Base-by-base conservation (phyloP, 2,113 vertebrate genomes). In the Microcebus murinus region DNA sequence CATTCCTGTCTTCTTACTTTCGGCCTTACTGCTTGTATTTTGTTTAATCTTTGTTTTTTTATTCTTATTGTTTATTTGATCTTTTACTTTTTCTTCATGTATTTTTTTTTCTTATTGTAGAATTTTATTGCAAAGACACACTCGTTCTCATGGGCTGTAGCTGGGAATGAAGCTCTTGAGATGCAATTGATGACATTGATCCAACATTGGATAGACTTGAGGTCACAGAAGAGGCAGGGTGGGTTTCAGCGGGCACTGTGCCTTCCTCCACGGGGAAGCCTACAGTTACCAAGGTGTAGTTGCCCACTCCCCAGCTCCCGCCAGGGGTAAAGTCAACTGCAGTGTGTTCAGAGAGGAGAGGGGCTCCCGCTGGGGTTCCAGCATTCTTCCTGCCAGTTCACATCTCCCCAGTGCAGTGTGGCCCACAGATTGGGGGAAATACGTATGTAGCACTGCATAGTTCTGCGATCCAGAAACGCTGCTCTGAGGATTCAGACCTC, bases 231-330 rank as follows among this genome's bases (percentile, higher is more conserved):
- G 21, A 31, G 1, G 25, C 61, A 7, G 25, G n/a, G 6, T 3
- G 0, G 18, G 8, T 4, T 57, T 1, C 27, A 57, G 6, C 3
- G 11, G 8, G 20, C 63, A 0, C 7, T 0, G 17, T 9, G 18
- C 12, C 29, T 17, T 42, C 74, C 45, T 42, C 11, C 2, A 9
- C 4, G 2, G 27, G 13, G 25, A 27, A 79, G 34, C 23, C 48
- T 5, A 3, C 63, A 20, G 65, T 20, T 5, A 4, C n/a, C 27
- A 27, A 29, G 34, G 34, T 5, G 3, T 21, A 10, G 17, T 4
- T 52, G 34, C 25, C n/a, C 10, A 48, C 25, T 31, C 74, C 29
- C 9, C 18, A 21, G 11, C 39, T 29, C 39, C 39, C 8, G 0
- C 42, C 55, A 3, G 21, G n/a, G 55, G 6, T 50, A 48, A 77